Evolutionary conservation across 2,888 invertebrate species (phyloP).

Genomic region (Theretra japonica): DNA sequence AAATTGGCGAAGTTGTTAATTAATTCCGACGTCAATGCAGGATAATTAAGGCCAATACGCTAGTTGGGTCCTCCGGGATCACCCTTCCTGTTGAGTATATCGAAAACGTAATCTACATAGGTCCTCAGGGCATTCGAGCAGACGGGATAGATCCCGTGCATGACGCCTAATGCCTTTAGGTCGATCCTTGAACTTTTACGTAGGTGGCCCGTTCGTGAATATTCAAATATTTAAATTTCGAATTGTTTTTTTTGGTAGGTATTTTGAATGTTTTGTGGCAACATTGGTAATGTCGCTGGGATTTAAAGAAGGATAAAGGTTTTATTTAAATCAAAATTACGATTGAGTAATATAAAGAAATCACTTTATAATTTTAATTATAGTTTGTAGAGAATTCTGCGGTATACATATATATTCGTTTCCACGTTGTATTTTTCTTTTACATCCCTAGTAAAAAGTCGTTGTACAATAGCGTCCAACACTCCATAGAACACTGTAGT

Average conservation of each 20-base stretch:
- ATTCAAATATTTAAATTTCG: slow-evolving; percentile 15
- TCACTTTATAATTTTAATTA: too few species aligned
- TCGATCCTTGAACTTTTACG: slow-evolving; percentile 1
- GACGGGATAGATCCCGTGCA: background rate
- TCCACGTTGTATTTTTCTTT: too few species aligned
- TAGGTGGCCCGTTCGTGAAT: background rate
- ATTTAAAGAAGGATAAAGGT: too few species aligned
- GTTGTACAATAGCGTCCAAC: too few species aligned
- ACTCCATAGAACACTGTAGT: background rate
- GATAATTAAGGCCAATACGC: slow-evolving; percentile 43
- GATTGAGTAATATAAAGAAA: too few species aligned
- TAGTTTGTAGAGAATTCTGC: too few species aligned
- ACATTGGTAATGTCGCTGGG: background rate
- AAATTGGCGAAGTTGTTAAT: slow-evolving; percentile 28
- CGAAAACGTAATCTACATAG: slow-evolving; percentile 48
- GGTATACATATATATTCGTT: too few species aligned
- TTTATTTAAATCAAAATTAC: too few species aligned
- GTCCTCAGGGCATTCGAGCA: slow-evolving; percentile 26
- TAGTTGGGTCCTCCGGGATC: slow-evolving; percentile 37
- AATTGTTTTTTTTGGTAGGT: background rate
- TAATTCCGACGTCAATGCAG: slow-evolving; percentile 35
- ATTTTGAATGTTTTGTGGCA: slow-evolving; percentile 10
- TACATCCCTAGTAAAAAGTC: too few species aligned
- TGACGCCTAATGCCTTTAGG: background rate
- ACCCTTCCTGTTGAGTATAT: slow-evolving; percentile 36